These are phyloP conservation scores for Hydropsyche betteni DNA, from an alignment of 2,888 invertebrate genomes.

Conservation along the genomic window DNA sequence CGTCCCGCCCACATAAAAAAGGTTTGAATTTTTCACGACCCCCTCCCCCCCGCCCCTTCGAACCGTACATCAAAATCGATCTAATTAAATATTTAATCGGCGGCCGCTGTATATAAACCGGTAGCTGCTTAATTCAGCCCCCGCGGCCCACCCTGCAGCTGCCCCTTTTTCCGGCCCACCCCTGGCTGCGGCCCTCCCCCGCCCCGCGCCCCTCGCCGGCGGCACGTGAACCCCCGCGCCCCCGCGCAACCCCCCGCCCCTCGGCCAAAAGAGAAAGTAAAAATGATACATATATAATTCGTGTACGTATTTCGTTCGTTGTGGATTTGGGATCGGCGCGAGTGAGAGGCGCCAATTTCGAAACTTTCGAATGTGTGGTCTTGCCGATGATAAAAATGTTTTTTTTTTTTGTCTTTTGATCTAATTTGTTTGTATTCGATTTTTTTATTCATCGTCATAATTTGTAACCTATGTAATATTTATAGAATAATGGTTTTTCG, in stretches of 20 bases:
- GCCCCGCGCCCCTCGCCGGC: slow-evolving; percentile 30
- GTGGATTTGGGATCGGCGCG: slow-evolving; percentile 10
- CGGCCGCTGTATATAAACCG: slow-evolving; percentile 52
- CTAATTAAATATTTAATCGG: slow-evolving; percentile 51
- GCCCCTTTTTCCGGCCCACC: slow-evolving; percentile 55
- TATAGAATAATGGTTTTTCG: too few species aligned
- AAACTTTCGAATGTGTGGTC: background rate
- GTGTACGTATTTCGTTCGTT: background rate
- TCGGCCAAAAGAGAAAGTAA: slow-evolving; percentile 37
- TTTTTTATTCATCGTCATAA: too few species aligned
- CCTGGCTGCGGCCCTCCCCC: background rate
- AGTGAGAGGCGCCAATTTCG: slow-evolving; percentile 26
- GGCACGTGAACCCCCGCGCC: slow-evolving; percentile 22
- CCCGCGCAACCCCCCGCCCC: slow-evolving; percentile 8
- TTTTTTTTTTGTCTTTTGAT: too few species aligned
- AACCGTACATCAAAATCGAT: slow-evolving; percentile 49
- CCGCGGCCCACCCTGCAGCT: slow-evolving; percentile 62
- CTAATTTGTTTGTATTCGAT: too few species aligned
- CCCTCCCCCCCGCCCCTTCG: background rate
- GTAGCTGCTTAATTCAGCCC: slow-evolving; percentile 65
- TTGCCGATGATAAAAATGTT: too few species aligned
- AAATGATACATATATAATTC: slow-evolving; percentile 28
- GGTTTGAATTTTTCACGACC: slow-evolving; percentile 13
- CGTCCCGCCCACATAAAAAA: background rate
- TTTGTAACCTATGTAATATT: too few species aligned